Conservation (phyloP, 1,140 invertebrate genomes). For the Thalassaphorura encarpata region DNA sequence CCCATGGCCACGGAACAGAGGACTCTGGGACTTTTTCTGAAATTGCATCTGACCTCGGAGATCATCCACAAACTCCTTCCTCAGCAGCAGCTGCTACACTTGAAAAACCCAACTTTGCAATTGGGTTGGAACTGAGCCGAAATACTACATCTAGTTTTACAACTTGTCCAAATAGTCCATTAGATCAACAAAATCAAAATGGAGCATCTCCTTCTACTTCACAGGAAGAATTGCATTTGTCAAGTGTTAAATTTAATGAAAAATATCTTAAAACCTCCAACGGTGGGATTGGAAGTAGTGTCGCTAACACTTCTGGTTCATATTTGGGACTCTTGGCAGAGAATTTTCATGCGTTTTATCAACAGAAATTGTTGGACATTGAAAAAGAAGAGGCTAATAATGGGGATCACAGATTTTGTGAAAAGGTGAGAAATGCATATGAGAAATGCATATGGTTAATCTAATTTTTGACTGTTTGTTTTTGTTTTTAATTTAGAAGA, state of each 20-base stretch:
- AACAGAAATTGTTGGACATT: slow-evolving; percentile 7
- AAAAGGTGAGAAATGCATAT: not conserved
- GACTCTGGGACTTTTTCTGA: slow-evolving; percentile 1
- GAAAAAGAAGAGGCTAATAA: not conserved
- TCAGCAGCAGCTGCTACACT: not conserved
- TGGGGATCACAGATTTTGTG: not conserved
- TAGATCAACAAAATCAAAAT: not conserved
- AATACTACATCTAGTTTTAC: not conserved
- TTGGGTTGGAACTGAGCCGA: too few relatives aligned
- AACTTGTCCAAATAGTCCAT: not conserved
- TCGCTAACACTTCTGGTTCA: not conserved
- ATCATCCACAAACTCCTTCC: not conserved
- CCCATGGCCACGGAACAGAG: not conserved
- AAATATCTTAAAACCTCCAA: not conserved
- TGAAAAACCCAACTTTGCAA: not conserved
- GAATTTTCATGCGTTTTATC: slow-evolving; percentile 15
- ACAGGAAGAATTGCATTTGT: not conserved
- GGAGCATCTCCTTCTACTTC: too few relatives aligned
- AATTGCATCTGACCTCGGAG: not conserved
- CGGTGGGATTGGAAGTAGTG: not conserved
- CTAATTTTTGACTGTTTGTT: not conserved
- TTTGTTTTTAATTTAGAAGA: slow-evolving; percentile 1
- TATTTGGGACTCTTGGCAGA: slow-evolving; percentile 2
- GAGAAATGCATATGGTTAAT: not conserved
- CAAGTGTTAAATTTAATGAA: not conserved